Conservation (phyloP, 1,140 invertebrate genomes). For the Ceratosolen solmsi region DNA sequence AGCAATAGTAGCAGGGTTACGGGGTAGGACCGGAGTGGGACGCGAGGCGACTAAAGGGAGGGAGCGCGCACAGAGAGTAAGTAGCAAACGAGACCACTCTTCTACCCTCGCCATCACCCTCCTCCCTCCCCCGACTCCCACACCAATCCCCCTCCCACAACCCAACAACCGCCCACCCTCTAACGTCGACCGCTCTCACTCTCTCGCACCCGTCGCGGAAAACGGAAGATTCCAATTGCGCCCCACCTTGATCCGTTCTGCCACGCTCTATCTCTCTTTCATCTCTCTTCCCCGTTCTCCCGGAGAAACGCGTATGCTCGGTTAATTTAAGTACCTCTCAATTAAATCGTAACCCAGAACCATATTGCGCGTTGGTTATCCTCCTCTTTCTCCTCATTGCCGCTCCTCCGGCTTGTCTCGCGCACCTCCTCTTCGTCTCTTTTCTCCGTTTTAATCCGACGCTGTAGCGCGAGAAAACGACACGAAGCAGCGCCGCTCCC, state of each 20-base stretch:
- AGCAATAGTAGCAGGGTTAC: neutral
- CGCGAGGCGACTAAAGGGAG: neutral
- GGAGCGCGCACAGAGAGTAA: neutral
- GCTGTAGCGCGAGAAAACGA: neutral
- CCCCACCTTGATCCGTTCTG: neutral
- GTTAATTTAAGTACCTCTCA: slow-evolving; percentile 50
- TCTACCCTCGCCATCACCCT: no score
- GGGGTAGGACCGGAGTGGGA: neutral
- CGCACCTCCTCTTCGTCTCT: neutral
- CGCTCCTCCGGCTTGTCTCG: neutral
- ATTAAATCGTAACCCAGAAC: slow-evolving; percentile 50
- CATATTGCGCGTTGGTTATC: slow-evolving; percentile 26
- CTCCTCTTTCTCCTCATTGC: neutral
- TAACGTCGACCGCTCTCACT: no score
- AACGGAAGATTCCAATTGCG: slow-evolving; percentile 45
- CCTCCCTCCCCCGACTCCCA: neutral
- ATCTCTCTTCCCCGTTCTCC: neutral
- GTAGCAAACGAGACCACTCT: slow-evolving; percentile 32
- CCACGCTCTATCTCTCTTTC: neutral
- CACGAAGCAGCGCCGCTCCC: neutral
- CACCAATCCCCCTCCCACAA: neutral
- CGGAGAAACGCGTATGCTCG: slow-evolving; percentile 39
- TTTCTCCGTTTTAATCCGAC: slow-evolving; percentile 37
- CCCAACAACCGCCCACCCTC: no score
- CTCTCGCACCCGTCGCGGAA: no score